Conservation (phyloP, 2,113 vertebrate genomes). For the Australoheros scitulus region DNA sequence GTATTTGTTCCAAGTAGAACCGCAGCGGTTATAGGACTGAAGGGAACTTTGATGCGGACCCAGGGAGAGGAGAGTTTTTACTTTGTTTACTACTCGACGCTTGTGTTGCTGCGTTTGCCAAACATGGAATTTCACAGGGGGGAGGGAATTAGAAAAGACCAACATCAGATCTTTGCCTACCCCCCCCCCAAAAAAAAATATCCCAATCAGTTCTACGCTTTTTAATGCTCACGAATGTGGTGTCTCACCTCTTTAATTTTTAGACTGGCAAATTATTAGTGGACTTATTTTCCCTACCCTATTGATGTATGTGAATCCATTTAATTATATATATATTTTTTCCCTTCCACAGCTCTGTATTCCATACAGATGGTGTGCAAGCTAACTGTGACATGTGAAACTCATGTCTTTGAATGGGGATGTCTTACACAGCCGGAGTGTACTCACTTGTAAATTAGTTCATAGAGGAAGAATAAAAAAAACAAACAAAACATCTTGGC, state of each 20-base stretch:
- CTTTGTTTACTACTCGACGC: constrained; percentile 74
- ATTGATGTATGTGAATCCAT: constrained; percentile 77
- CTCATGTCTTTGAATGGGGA: constrained; percentile 60
- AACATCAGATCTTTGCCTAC: constrained; percentile 14
- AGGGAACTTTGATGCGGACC: constrained; percentile 76
- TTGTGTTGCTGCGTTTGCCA: constrained; percentile 78
- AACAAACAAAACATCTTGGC: constrained; percentile 65
- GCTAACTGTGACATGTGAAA: constrained; percentile 59
- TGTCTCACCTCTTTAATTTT: constrained; percentile 58
- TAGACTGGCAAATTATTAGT: constrained; percentile 68
- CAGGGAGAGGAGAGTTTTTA: constrained; percentile 72
- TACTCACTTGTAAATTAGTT: constrained; percentile 82
- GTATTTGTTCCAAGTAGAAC: constrained; percentile 74
- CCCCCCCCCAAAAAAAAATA: constrained; percentile 10
- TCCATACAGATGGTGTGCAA: constrained; percentile 69
- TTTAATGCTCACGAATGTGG: constrained; percentile 72
- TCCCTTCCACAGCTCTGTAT: constrained; percentile 69
- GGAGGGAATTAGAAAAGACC: constrained; percentile 34
- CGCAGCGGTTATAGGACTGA: constrained; percentile 74
- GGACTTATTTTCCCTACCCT: constrained; percentile 57
- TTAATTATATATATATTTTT: constrained; percentile 64
- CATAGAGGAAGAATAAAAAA: constrained; percentile 74
- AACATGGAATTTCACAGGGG: constrained; percentile 64
- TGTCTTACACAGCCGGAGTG: constrained; percentile 67
- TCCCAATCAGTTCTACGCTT: constrained; percentile 52